These are phyloP conservation scores for Strix aluco DNA, from an alignment of 2,113 vertebrate species.

Conservation along the genomic window DNA sequence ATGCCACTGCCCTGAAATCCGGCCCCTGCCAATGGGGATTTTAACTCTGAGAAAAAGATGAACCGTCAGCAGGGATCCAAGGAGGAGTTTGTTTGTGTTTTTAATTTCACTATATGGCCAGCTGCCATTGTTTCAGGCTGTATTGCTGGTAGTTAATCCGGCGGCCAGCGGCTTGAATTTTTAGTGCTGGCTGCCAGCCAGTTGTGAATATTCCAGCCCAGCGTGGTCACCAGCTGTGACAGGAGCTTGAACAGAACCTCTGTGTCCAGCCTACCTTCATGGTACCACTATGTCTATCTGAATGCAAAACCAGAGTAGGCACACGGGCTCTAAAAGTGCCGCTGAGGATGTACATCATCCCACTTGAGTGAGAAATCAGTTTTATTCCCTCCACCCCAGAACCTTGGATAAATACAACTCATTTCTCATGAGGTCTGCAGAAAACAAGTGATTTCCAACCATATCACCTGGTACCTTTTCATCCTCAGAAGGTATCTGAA, in stretches of 20 bases:
- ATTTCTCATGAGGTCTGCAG: neutral
- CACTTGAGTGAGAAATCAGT: neutral
- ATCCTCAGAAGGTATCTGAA: neutral
- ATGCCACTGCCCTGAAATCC: accelerated
- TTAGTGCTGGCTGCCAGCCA: neutral
- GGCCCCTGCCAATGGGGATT: neutral
- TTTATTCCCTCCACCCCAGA: neutral
- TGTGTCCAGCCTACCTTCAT: neutral
- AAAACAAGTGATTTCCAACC: neutral
- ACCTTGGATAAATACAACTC: neutral
- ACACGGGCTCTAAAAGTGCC: neutral
- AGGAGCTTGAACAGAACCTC: neutral
- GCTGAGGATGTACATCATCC: neutral
- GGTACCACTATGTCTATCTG: neutral
- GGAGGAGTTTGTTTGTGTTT: neutral
- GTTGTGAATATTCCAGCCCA: neutral
- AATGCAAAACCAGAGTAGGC: neutral
- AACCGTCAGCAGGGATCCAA: neutral
- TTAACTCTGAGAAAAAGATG: neutral
- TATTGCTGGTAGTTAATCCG: neutral
- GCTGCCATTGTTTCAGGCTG: neutral
- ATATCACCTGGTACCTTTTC: neutral
- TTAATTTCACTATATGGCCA: neutral
- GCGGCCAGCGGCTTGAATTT: neutral
- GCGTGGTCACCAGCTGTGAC: neutral